A percentile compares a stretch with the other conserved stretches of the same genome.
Evolutionary conservation across 1,140 invertebrate genomes (phyloP).

Genomic region (Brachionus rotundiformis): DNA sequence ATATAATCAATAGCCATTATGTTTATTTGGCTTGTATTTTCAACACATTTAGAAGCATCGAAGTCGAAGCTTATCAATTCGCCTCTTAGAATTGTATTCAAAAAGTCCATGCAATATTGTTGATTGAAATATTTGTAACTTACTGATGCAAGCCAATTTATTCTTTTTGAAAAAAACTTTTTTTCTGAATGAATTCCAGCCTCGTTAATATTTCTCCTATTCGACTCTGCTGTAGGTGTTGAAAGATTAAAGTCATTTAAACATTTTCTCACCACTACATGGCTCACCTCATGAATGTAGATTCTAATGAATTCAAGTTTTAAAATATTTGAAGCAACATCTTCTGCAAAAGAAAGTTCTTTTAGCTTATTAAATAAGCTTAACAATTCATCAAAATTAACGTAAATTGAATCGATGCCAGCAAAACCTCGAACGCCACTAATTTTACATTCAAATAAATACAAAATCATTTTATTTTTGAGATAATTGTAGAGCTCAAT

Average conservation of each 20-base stretch:
- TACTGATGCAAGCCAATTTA: not conserved
- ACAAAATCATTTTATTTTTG: not conserved
- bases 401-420: not conserved
- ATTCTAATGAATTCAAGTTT: conserved; percentile 3
- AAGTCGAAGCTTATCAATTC: not conserved
- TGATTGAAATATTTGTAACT: not conserved
- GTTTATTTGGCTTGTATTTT: not conserved
- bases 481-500: not conserved
- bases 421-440: conserved; percentile 2
- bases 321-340: not conserved
- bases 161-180: not conserved
- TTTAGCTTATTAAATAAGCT: not conserved
- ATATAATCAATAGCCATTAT: not conserved
- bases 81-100: not conserved
- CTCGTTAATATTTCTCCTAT: not conserved
- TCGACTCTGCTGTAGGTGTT: not conserved
- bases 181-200: not conserved
- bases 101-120: not conserved
- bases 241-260: conserved; percentile 21
- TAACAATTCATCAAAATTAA: not conserved
- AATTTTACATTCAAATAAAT: conserved; percentile 2
- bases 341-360: not conserved
- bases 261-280: not conserved
- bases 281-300: conserved; percentile 17
- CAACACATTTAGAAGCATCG: not conserved